These are phyloP conservation scores for Agonopterix alstromeriana DNA, from an alignment of 2,888 invertebrate genomes.

Conservation along the genomic window DNA sequence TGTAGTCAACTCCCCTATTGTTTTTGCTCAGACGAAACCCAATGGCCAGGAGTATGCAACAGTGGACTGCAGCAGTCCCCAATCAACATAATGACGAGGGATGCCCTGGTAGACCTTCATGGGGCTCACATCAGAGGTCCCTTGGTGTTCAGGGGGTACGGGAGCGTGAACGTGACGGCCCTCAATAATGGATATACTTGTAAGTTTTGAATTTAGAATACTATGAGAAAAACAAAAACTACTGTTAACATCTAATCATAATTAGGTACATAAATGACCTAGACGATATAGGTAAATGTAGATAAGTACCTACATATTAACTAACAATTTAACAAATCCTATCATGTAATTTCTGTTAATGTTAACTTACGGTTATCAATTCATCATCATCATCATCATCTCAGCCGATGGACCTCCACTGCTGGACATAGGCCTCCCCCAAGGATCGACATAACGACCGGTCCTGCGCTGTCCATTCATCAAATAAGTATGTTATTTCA, in stretches of 20 bases:
- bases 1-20: not conserved
- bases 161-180: constrained; percentile 35
- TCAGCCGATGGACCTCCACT: too few species aligned
- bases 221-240: not conserved
- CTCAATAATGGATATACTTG: constrained; percentile 58
- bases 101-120: constrained; percentile 66
- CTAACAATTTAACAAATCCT: too few species aligned
- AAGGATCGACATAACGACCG: too few species aligned
- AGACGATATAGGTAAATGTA: too few species aligned
- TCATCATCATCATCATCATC: too few species aligned
- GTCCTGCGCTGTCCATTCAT: too few species aligned
- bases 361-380: too few species aligned
- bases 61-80: constrained; percentile 84
- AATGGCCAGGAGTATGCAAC: constrained; percentile 81
- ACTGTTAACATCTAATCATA: not conserved
- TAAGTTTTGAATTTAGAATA: constrained; percentile 28
- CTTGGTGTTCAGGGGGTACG: constrained; percentile 48
- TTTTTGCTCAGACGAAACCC: constrained; percentile 24
- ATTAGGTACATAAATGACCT: too few species aligned
- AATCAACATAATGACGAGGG: constrained; percentile 80
- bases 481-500: too few species aligned
- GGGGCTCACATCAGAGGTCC: constrained; percentile 53
- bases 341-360: too few species aligned
- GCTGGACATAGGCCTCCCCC: too few species aligned
- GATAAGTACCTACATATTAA: too few species aligned